These are phyloP conservation scores for Andrena bicolor DNA, from an alignment of 2,888 invertebrate genomes.

Conservation along the genomic window DNA sequence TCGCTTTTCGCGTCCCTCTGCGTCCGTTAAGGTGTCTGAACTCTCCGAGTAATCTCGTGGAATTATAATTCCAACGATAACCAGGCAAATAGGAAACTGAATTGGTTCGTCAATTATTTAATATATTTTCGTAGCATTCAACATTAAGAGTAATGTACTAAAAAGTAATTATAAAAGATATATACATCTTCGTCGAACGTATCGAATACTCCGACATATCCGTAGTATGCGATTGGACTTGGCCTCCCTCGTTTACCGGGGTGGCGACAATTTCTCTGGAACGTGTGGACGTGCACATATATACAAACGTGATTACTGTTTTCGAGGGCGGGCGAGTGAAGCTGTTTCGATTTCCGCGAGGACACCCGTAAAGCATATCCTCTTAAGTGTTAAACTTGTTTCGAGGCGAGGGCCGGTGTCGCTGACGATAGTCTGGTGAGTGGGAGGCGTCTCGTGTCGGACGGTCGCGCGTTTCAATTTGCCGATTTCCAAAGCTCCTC, in stretches of 20 bases:
- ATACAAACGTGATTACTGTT: constrained; percentile 15
- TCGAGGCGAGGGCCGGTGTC: constrained; percentile 17
- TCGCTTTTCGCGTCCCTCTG: not conserved
- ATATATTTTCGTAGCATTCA: too few relatives aligned
- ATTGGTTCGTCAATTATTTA: too few relatives aligned
- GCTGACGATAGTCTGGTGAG: constrained; percentile 45
- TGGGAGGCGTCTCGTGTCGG: constrained; percentile 44
- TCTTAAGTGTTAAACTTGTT: constrained; percentile 45
- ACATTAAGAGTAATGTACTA: not conserved
- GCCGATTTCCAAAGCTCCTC: constrained; percentile 79
- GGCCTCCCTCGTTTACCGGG: not conserved
- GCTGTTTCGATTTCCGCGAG: constrained; percentile 27
- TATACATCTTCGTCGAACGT: too few relatives aligned
- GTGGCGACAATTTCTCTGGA: not conserved
- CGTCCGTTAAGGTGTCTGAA: not conserved
- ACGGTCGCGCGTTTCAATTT: constrained; percentile 71
- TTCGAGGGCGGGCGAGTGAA: constrained; percentile 1
- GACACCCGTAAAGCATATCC: constrained; percentile 19
- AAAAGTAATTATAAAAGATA: not conserved
- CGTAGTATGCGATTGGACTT: not conserved
- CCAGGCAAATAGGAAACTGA: not conserved
- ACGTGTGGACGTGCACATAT: not conserved
- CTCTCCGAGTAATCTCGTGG: not conserved
- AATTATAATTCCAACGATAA: not conserved
- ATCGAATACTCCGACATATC: not conserved